These are phyloP conservation scores for Oryctolagus cuniculus DNA, from an alignment of 2,113 vertebrate genomes.

Conservation along the genomic window DNA sequence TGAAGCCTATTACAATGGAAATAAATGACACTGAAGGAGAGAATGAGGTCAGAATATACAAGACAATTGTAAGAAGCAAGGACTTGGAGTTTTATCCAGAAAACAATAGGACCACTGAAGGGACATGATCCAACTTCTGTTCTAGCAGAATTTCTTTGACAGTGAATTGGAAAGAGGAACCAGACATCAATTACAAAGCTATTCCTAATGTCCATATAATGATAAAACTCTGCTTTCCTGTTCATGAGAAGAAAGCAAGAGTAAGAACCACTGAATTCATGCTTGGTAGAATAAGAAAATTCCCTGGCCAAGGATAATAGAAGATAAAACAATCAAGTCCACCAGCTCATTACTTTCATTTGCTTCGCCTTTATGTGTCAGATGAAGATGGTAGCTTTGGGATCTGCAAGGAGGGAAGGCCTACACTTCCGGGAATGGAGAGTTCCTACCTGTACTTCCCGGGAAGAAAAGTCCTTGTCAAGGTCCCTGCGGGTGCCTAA, in stretches of 20 bases:
- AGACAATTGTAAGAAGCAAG: not conserved
- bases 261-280: not conserved
- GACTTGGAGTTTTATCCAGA: not conserved
- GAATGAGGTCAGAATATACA: not conserved
- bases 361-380: not conserved
- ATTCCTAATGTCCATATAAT: not conserved
- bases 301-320: not conserved
- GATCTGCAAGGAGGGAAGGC: too few species aligned
- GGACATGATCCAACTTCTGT: not conserved
- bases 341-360: not conserved
- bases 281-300: not conserved
- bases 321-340: not conserved
- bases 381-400: too few species aligned
- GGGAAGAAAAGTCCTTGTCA: too few species aligned
- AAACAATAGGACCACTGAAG: not conserved
- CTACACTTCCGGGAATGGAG: too few species aligned
- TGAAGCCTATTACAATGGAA: not conserved
- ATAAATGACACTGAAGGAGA: not conserved
- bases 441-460: too few species aligned
- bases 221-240: not conserved
- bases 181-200: not conserved
- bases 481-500: too few species aligned
- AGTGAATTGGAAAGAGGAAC: not conserved
- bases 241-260: slow-evolving; percentile 8
- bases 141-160: slow-evolving; percentile 12